A percentile compares a stretch with the other conserved stretches of the same genome.
Conservation (phyloP, 1,140 invertebrate genomes). For the Drosophila chauvacae region DNA sequence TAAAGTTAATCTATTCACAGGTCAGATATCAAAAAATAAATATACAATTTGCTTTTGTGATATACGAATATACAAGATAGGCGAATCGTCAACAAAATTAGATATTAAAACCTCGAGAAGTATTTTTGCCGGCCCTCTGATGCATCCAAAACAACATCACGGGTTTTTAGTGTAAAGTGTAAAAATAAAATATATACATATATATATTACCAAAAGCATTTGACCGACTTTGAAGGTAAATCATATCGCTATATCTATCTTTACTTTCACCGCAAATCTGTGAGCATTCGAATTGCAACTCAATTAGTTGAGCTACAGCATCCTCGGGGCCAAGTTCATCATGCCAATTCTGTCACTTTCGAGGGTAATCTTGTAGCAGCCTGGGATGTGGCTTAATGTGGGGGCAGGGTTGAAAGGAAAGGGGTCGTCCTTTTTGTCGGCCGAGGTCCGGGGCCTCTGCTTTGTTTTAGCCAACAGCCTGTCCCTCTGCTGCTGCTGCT, state of each 20-base stretch:
- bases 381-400: slow-evolving; percentile 15
- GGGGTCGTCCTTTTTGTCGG: slow-evolving; percentile 54
- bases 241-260: background rate
- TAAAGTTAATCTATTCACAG: background rate
- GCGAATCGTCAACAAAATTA: background rate
- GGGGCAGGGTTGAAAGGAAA: slow-evolving; percentile 18
- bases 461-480: slow-evolving; percentile 74
- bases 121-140: too few species aligned
- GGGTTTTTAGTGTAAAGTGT: too few species aligned
- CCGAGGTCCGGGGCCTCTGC: slow-evolving; percentile 51
- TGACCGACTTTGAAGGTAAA: background rate
- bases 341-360: slow-evolving; percentile 20
- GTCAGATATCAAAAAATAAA: background rate
- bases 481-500: slow-evolving; percentile 29
- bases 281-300: background rate
- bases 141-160: too few species aligned
- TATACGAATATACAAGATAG: background rate
- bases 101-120: too few species aligned
- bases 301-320: slow-evolving; percentile 8
- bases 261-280: background rate
- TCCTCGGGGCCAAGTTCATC: slow-evolving; percentile 1
- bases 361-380: slow-evolving; percentile 24
- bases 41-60: background rate
- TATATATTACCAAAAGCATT: background rate
- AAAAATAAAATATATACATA: background rate